These are phyloP conservation scores for Phytoseiulus persimilis DNA, from an alignment of 2,888 invertebrate genomes.

Conservation along the genomic window DNA sequence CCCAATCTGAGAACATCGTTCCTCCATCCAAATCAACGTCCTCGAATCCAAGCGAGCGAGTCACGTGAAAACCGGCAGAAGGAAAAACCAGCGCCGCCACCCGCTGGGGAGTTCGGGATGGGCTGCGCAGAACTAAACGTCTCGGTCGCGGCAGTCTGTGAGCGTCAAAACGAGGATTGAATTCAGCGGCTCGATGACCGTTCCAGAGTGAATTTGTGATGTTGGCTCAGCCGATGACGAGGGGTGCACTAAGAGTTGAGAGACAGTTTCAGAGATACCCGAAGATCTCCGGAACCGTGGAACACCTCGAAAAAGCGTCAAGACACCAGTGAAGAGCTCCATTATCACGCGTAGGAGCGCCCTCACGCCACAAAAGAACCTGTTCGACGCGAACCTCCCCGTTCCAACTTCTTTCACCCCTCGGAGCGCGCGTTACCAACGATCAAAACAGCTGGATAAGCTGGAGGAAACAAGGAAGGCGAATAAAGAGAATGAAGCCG, in stretches of 20 bases:
- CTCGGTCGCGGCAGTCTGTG: not conserved
- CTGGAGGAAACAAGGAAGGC: not conserved
- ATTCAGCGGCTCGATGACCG: no score
- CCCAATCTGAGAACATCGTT: no score
- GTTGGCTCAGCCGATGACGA: not conserved
- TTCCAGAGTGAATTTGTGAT: no score
- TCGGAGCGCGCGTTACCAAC: not conserved
- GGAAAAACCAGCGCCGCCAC: not conserved
- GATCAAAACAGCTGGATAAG: not conserved
- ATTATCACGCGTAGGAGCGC: not conserved
- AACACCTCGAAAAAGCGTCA: not conserved
- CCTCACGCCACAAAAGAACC: not conserved
- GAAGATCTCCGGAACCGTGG: not conserved
- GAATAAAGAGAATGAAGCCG: not conserved
- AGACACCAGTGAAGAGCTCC: not conserved
- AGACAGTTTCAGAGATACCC: not conserved
- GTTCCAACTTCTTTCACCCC: not conserved
- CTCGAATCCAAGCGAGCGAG: not conserved
- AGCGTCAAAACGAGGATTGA: not conserved
- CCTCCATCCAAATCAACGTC: no score
- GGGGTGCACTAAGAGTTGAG: not conserved
- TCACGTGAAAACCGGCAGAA: not conserved
- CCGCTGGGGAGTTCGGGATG: not conserved
- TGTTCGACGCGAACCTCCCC: not conserved
- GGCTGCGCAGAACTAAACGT: not conserved